These are phyloP conservation scores for Littorina saxatilis DNA, from an alignment of 1,140 invertebrate species.

Conservation along the genomic window DNA sequence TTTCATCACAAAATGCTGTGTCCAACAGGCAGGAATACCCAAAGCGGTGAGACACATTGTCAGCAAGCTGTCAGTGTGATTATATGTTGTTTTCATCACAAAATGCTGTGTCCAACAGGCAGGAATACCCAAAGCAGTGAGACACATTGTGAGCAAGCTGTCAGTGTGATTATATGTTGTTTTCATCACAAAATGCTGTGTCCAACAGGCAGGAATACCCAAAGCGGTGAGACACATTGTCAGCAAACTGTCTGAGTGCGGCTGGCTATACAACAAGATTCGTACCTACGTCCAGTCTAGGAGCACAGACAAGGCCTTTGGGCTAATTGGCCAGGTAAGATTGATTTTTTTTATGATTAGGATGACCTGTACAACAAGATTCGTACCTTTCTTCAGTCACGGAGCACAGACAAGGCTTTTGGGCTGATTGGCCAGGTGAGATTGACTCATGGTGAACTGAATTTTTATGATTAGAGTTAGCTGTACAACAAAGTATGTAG, in stretches of 20 bases:
- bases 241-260: constrained; percentile 87
- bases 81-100: too few relatives aligned
- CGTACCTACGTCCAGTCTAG: constrained; percentile 81
- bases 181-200: neutral
- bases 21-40: too few relatives aligned
- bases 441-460: too few relatives aligned
- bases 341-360: constrained; percentile 66
- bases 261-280: constrained; percentile 90
- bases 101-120: too few relatives aligned
- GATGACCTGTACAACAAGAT: constrained; percentile 86
- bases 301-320: constrained; percentile 77
- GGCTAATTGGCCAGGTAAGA: constrained; percentile 84
- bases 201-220: constrained; percentile 73
- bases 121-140: too few relatives aligned
- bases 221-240: constrained; percentile 78
- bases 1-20: too few relatives aligned
- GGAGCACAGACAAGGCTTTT: constrained; percentile 75
- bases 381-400: constrained; percentile 81
- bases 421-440: constrained; percentile 86
- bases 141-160: too few relatives aligned
- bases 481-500: too few relatives aligned
- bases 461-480: constrained; percentile 73
- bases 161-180: neutral
- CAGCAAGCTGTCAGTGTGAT: too few relatives aligned
- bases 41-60: too few relatives aligned